A percentile compares a stretch with the other conserved stretches of the same genome.
phyloP scores from a whole-genome alignment of 2,797 vertebrate genomes.

The Neosilurus mollespiculum region DNA sequence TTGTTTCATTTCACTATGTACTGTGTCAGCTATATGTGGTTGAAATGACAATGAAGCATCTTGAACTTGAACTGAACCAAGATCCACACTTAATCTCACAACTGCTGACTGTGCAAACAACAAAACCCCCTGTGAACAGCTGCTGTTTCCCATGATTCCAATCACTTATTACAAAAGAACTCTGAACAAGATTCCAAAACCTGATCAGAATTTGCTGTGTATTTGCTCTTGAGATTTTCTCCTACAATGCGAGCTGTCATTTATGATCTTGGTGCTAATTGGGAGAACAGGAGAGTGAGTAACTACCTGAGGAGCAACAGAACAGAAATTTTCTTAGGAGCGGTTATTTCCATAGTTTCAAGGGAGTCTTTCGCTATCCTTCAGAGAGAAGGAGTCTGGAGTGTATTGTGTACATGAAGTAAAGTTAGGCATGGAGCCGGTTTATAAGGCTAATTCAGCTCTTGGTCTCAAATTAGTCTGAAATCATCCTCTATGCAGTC shows the following conservation, averaged over 20 bases:
- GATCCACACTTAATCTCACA: neutral
- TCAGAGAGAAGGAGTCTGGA: neutral
- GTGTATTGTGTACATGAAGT: neutral
- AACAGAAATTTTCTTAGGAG: neutral
- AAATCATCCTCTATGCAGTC: no score
- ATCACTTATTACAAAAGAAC: neutral
- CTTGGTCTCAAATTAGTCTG: no score
- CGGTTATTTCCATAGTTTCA: neutral
- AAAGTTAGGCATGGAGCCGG: no score
- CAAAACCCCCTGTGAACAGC: neutral
- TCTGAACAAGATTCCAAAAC: neutral
- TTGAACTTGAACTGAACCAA: neutral
- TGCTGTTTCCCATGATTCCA: neutral
- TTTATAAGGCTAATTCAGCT: no score
- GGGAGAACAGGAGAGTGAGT: neutral
- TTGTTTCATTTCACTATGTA: no score
- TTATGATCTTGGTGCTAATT: neutral
- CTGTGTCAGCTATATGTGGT: no score
- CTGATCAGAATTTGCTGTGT: neutral
- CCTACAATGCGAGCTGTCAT: neutral
- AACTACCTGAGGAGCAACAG: neutral
- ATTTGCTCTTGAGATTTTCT: neutral
- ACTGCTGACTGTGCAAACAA: slow-evolving; percentile 1
- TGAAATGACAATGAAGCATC: no score
- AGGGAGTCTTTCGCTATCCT: neutral